These are phyloP conservation scores for Apeira syringaria DNA, from an alignment of 2,888 invertebrate species.

Conservation along the genomic window DNA sequence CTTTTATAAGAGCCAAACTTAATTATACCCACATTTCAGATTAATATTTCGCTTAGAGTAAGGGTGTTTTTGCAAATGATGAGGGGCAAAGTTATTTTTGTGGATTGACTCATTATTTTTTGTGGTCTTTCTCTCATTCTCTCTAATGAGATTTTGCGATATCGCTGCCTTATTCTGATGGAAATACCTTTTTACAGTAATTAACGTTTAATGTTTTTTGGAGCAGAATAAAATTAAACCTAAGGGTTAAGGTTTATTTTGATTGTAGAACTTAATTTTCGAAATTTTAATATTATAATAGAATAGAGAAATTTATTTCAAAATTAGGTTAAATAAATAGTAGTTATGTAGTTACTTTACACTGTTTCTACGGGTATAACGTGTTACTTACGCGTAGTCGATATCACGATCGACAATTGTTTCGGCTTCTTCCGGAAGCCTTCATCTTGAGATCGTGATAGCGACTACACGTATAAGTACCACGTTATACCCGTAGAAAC, in stretches of 20 bases:
- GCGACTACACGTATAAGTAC: too few species aligned
- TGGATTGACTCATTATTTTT: conserved; percentile 62
- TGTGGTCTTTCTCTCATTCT: conserved; percentile 54
- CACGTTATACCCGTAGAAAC: too few species aligned
- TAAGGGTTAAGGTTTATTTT: neutral
- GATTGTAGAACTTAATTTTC: too few species aligned
- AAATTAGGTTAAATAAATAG: too few species aligned
- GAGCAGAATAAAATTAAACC: conserved; percentile 21
- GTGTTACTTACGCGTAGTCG: too few species aligned
- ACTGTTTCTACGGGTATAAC: too few species aligned
- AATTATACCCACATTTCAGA: conserved; percentile 15
- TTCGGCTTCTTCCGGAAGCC: too few species aligned
- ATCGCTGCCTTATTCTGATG: conserved; percentile 43
- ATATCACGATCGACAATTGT: too few species aligned
- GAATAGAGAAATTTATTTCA: too few species aligned
- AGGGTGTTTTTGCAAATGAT: conserved; percentile 14
- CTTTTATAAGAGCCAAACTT: conserved; percentile 34
- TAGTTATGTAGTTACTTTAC: too few species aligned
- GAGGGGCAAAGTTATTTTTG: conserved; percentile 15
- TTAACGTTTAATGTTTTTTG: conserved; percentile 42
- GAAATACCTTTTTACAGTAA: conserved; percentile 49
- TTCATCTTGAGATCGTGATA: too few species aligned
- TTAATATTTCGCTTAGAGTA: conserved; percentile 6
- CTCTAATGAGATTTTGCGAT: conserved; percentile 65
- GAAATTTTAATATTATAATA: too few species aligned